Base-by-base conservation (phyloP, 2,888 invertebrate species). In the Willowsia nigromaculata region DNA sequence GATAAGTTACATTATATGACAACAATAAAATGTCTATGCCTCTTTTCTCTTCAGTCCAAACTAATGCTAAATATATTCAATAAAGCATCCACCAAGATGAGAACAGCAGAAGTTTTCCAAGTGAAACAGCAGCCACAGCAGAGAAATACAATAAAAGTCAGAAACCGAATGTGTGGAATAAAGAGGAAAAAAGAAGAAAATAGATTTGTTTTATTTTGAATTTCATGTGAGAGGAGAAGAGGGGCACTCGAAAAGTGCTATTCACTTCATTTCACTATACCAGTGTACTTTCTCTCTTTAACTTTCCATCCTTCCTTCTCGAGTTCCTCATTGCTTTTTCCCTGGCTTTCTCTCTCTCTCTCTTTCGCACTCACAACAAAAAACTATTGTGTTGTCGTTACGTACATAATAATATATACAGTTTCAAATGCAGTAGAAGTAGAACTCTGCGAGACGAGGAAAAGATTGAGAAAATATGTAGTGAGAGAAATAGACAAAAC, bases 151-250 rank as follows among this genome's bases (percentile, higher is more conserved):
- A 87, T 87, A 81, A 87, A 87, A 87, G 87, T 87, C 87, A 87
- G 71, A 81, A 87, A 50, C 71, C 47, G 81, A 81, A 53, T 30
- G 87, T 71, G 68, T 86, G 80, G 85, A 80, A 86, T 68, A 85
- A 59, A 27, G 40, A 43, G 71, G 47, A 43, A 71, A 71, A 71
- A 25, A 71, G 65, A 56, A 84, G 85, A 85, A 81, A 81, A 81
- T 81, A 87, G 87, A 87, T 87, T 87, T 87, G 87, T 87, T 87
- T 87, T 87, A 80, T 87, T 87, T 87, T 87, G 87, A 81, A 87
- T 87, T 82, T 87, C 71, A 81, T 81, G 59, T 81, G 43, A 74
- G 74, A 78, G 65, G 43, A 40, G 53, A 68, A 18, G 65, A 82
- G 65, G n/a, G 6, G 62, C 50, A 47, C 71, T 37, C 37, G 22